Evolutionary conservation across 1,140 invertebrate species (phyloP), one percentile per base, ranked within the genome.

Genomic region (Drosophila rufa): DNA sequence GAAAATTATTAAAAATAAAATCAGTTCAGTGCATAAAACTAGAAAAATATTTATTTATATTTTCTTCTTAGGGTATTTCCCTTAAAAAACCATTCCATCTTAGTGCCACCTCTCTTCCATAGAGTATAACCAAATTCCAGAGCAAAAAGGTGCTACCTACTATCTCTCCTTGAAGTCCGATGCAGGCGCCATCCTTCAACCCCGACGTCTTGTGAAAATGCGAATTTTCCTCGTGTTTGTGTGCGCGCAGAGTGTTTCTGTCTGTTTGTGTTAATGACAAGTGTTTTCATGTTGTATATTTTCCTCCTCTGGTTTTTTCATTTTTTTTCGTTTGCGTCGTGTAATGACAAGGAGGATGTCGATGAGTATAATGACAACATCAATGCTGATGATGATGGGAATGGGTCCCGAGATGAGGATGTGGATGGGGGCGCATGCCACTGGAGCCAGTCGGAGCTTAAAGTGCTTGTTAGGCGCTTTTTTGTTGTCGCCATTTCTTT

Each of bases 351-450:
- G 84, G 74, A 77, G 57, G 85, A 89, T 80, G 84, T 80, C 80
- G 80, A 87, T 89, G 84, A 71, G 80, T 75, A 87, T 87, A 89
- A 89, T 84, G 81, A 89, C 84, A 89, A 75, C 84, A 89, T 87
- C 84, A 87, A 89, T 87, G 84, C 77, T 80, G 67, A 73, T 84
- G 84, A 78, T 89, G 84, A 89, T 83, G 80, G 70, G 57, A 40
- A 48, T 57, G 60, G 43, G 71, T 47, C 45, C 45, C 66, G 59
- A 59, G 42, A 46, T 38, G 50, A 27, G 42, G 60, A 45, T 40
- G 46, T 22, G 51, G 27, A 30, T 22, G 58, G 38, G 48, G 36
- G 30, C 33, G 58, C 62, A 67, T 73, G 65, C 69, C 67, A 64
- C 61, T 38, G 68, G 59, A 70, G 59, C 64, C 76, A 74, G 47